phyloP scores from a whole-genome alignment of 2,113 vertebrate genomes.

The Lutjanus erythropterus region DNA sequence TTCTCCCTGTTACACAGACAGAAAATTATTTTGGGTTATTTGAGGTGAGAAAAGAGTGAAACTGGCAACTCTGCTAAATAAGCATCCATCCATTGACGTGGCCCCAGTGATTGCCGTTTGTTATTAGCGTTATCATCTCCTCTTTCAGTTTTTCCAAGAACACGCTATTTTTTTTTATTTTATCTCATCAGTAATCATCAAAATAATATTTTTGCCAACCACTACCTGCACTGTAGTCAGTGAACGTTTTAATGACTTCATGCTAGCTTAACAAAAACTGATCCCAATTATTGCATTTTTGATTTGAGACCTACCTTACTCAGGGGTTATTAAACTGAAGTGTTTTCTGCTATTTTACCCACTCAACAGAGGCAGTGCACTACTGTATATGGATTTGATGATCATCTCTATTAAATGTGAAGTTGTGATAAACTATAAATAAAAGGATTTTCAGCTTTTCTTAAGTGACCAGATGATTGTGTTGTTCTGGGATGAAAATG shows the following conservation, averaged over 20 bases:
- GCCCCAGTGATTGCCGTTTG: constrained; percentile 42
- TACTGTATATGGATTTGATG: constrained; percentile 46
- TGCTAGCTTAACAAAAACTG: constrained; percentile 59
- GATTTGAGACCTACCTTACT: constrained; percentile 61
- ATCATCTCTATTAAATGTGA: constrained; percentile 46
- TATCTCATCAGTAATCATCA: constrained; percentile 35
- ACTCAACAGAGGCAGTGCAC: constrained; percentile 44
- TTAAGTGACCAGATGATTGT: constrained; percentile 10
- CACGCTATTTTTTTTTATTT: background rate
- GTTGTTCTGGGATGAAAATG: constrained; percentile 30
- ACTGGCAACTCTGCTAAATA: constrained; percentile 35
- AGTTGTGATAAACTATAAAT: constrained; percentile 37
- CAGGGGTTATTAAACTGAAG: constrained; percentile 73
- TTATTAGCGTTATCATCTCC: constrained; percentile 38
- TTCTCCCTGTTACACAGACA: no score
- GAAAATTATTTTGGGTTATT: constrained; percentile 16
- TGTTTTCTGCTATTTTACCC: constrained; percentile 65
- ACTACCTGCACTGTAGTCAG: constrained; percentile 26
- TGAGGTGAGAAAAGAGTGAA: constrained; percentile 14
- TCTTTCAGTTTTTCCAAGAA: constrained; percentile 34
- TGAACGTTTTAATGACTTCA: constrained; percentile 62
- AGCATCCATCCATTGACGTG: constrained; percentile 23
- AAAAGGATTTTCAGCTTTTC: constrained; percentile 15
- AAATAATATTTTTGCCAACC: constrained; percentile 26
- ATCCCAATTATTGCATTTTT: constrained; percentile 65